phyloP scores from a whole-genome alignment of 1,140 invertebrate genomes.

The Tetragnatha versicolor region DNA sequence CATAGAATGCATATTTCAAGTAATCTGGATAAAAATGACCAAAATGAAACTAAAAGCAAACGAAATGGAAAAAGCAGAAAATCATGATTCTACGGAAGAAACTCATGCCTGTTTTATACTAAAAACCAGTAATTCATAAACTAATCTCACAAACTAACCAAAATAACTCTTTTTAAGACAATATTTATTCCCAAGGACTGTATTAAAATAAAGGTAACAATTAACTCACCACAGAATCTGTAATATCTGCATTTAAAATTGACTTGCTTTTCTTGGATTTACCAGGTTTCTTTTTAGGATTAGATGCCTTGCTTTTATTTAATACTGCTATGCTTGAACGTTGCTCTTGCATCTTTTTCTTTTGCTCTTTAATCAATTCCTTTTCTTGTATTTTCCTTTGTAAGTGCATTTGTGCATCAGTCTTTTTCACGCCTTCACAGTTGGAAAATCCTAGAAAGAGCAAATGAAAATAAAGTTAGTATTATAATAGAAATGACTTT shows the following conservation, averaged over 20 bases:
- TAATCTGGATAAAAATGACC: too few relatives aligned
- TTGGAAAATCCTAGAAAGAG: slow-evolving; percentile 13
- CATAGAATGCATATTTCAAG: too few relatives aligned
- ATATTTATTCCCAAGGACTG: neutral
- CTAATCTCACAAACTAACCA: too few relatives aligned
- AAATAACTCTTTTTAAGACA: neutral
- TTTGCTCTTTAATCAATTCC: slow-evolving; percentile 76
- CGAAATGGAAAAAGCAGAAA: too few relatives aligned
- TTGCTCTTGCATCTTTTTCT: slow-evolving; percentile 73
- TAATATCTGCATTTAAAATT: neutral
- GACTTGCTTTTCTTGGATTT: slow-evolving; percentile 44
- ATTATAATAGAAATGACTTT: neutral
- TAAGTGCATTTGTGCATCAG: slow-evolving; percentile 72
- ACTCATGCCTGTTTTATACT: too few relatives aligned
- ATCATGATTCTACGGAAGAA: too few relatives aligned
- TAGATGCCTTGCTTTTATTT: neutral
- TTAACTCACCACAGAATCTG: neutral
- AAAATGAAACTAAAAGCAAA: too few relatives aligned
- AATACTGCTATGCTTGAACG: slow-evolving; percentile 10
- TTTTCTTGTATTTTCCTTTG: slow-evolving; percentile 75
- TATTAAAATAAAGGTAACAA: neutral
- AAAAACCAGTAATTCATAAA: too few relatives aligned
- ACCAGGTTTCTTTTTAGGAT: slow-evolving; percentile 11
- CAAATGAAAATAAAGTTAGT: neutral
- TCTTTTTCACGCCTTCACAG: slow-evolving; percentile 54